Base-by-base conservation (phyloP, 1,140 invertebrate genomes). In the Teleogryllus occipitalis region DNA sequence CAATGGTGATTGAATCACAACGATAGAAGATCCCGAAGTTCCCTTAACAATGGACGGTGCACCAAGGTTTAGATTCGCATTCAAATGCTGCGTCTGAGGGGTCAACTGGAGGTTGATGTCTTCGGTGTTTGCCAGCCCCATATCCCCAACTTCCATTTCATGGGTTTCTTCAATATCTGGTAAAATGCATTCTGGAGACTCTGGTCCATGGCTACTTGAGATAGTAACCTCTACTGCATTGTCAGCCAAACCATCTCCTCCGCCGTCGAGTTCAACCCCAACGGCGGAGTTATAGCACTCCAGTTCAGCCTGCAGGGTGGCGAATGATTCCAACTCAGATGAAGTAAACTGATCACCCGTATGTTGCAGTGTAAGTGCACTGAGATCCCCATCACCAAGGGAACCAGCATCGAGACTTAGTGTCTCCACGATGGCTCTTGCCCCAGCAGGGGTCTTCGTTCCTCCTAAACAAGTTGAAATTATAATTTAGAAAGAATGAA, bases 261-360 rank as follows among this genome's bases (percentile, higher is more conserved):
- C 86, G 15, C 86, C 83, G 79, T 86, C 86, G 83, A 88, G 87
- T 78, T 87, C 86, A 22, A 88, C 82, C 80, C 87, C 87, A 0
- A 85, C 85, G 82, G 87, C 73, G 18, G 79, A 72, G 84, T 83
- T 88, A 21, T 78, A 73, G 49, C 80, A 47, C 46, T 81, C 80
- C 48, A 81, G 77, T 77, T 81, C 80, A n/a, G 80, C 80, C 65
- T 81, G 77, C 22, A 81, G 74, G 47, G 78, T 81, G 47, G 47
- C 80, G 27, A 81, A 77, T 8, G 80, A 79, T 48, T 81, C 80
- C 77, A 81, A 72, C 15, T 81, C 80, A 2, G 80, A 78, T 47
- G 77, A 75, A 39, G 77, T 77, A 48, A 78, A 81, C 48, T 79
- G 80, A 46, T 79, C 78, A n/a, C 54, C 72, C 5, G 47, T 83